Conservation (phyloP, 1,140 invertebrate genomes). For the Dryas iulia region DNA sequence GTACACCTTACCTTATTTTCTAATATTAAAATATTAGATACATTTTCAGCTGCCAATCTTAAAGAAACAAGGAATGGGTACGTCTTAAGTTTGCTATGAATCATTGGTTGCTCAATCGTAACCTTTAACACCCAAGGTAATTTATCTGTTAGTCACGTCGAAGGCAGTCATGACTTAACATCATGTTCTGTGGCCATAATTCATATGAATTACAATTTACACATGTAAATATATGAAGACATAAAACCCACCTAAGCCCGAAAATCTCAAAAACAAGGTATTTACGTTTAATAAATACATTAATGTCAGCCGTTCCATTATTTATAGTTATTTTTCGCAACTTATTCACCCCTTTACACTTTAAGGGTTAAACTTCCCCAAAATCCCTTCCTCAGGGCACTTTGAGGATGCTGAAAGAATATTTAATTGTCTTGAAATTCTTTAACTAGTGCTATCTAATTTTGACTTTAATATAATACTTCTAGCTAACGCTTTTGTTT, state of each 20-base stretch:
- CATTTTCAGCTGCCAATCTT: no score
- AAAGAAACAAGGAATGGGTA: background rate
- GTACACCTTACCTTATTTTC: no score
- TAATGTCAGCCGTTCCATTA: background rate
- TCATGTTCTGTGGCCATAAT: background rate
- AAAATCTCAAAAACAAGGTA: background rate
- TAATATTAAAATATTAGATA: no score
- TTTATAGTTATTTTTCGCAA: background rate
- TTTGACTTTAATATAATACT: no score
- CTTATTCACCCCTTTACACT: background rate
- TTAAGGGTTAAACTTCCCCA: background rate
- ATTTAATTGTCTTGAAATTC: background rate
- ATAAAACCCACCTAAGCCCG: background rate
- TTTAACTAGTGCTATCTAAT: no score
- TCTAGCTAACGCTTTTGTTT: no score
- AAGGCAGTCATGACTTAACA: slow-evolving; percentile 3
- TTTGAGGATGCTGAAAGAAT: background rate
- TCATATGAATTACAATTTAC: background rate
- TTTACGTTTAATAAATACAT: background rate
- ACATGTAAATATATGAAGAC: background rate
- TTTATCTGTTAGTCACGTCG: slow-evolving; percentile 7
- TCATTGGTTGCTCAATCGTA: slow-evolving; percentile 12
- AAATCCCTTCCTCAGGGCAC: background rate
- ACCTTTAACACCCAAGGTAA: slow-evolving; percentile 15
- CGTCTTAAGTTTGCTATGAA: slow-evolving; percentile 4